Evolutionary conservation across 1,140 invertebrate species (phyloP).

Genomic region (Marisa cornuarietis): DNA sequence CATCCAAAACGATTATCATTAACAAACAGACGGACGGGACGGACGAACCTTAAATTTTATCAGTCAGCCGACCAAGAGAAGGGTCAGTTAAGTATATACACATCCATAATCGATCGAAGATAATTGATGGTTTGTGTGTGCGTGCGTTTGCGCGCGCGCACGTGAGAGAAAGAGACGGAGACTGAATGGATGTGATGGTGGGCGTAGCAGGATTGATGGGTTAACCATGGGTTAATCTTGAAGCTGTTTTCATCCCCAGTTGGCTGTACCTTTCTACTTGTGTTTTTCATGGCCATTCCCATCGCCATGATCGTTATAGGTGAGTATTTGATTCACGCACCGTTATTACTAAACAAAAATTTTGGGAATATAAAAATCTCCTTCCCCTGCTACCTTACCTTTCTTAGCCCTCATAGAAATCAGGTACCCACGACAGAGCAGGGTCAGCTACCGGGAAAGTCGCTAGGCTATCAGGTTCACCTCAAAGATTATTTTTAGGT

Average conservation of each 20-base stretch:
- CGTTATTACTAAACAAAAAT: too few relatives aligned
- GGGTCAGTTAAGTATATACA: too few relatives aligned
- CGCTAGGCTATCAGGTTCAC: too few relatives aligned
- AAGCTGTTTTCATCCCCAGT: slow-evolving; percentile 66
- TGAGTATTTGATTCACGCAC: slow-evolving; percentile 32
- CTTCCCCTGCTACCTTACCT: too few relatives aligned
- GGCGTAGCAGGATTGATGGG: not conserved
- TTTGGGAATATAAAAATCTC: too few relatives aligned
- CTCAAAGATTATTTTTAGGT: too few relatives aligned
- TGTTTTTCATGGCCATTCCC: slow-evolving; percentile 73
- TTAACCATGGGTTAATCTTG: not conserved
- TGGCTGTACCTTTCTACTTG: slow-evolving; percentile 73
- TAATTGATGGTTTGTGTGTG: not conserved
- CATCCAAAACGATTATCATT: too few relatives aligned
- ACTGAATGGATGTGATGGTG: not conserved
- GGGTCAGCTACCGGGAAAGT: too few relatives aligned
- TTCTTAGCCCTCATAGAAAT: too few relatives aligned
- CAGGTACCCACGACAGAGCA: too few relatives aligned
- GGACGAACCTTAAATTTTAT: not conserved
- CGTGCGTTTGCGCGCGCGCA: not conserved
- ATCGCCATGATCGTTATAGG: slow-evolving; percentile 76
- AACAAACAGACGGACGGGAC: not conserved
- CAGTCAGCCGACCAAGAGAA: too few relatives aligned
- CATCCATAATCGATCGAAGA: too few relatives aligned
- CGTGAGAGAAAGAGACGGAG: not conserved